Percentiles rank a stretch among this genome's conserved stretches.
phyloP scores from a whole-genome alignment of 2,888 invertebrate genomes.

The Lepidonotus clava region DNA sequence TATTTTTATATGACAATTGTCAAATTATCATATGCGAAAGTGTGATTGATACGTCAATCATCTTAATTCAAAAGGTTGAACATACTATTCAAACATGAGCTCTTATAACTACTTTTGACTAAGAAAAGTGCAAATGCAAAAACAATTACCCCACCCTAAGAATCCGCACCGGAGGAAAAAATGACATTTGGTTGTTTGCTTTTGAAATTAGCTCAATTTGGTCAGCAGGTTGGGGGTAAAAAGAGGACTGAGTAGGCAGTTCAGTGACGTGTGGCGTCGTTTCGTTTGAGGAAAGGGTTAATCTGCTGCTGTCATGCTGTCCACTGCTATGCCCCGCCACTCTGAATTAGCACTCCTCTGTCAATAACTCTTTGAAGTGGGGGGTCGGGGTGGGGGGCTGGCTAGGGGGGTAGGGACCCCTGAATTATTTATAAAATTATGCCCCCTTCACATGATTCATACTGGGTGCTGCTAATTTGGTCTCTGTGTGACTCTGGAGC shows the following conservation, averaged over 20 bases:
- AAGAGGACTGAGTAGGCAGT: not conserved
- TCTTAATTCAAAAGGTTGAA: too few species aligned
- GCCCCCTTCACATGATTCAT: conserved; percentile 22
- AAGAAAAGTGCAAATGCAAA: too few species aligned
- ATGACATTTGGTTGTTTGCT: not conserved
- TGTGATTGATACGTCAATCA: too few species aligned
- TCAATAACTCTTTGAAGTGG: conserved; percentile 11
- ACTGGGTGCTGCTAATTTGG: conserved; percentile 8
- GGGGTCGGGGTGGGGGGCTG: too few species aligned
- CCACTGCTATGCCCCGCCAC: not conserved
- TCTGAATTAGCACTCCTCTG: not conserved
- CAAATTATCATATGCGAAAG: too few species aligned
- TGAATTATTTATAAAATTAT: conserved; percentile 24
- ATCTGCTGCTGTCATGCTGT: not conserved
- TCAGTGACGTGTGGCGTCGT: not conserved
- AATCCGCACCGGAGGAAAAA: too few species aligned
- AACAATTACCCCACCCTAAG: too few species aligned
- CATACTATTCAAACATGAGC: too few species aligned
- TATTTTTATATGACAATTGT: too few species aligned
- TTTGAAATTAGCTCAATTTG: not conserved
- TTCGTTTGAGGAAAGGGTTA: not conserved
- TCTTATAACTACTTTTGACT: too few species aligned
- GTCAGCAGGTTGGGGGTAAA: not conserved
- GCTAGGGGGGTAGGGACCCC: not conserved
- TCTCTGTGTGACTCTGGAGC: too few species aligned